Base-by-base conservation (phyloP, 2,888 invertebrate species). In the Deilephila porcellus region DNA sequence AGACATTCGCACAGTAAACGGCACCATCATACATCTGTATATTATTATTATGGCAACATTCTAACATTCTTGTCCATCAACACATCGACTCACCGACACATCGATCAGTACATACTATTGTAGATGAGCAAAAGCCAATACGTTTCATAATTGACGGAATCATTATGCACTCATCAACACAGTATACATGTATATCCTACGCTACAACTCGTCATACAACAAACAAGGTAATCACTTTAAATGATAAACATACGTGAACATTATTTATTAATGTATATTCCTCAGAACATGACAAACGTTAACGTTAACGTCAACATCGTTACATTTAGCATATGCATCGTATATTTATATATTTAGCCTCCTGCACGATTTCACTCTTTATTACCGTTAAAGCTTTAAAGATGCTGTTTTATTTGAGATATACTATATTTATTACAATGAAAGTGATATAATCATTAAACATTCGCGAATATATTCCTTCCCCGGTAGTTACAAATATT, bases 1-100 rank as follows among this genome's bases (percentile, higher is more conserved):
- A 67, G 52, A 83, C 77, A 80, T 76, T 78, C 80, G 76, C 79
- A 81, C 81, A 77, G 20, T 62, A 71, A n/a, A 70, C 60, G 29
- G 73, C 73, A 70, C 73, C 73, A 62, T 73, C 25, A 19, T n/a
- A 71, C 17, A 70, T 62, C 60, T 60, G 71, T 62, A 56, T 64
- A 74, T 74, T 63, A 70, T 70, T 62, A 79, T 79, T 83, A 83
- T 83, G 83, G 83, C 83, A 72, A 53, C 64, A 34, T 60, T 37
- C 32, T 67, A n/a, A 37, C 53, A 72, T 37, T 20, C 20, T 37
- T 64, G 64, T 45, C 37, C 64, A 64, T 64, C 64, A 64, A 64
- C 45, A 45, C 45, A 37, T 11, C 37, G 37, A 37, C 53, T 53
- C 53, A 17, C 53, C 19, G 53, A 19, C 14, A 17, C 53, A 5